Evolutionary conservation across 2,113 vertebrate genomes (phyloP).

Genomic region (Scortum barcoo): DNA sequence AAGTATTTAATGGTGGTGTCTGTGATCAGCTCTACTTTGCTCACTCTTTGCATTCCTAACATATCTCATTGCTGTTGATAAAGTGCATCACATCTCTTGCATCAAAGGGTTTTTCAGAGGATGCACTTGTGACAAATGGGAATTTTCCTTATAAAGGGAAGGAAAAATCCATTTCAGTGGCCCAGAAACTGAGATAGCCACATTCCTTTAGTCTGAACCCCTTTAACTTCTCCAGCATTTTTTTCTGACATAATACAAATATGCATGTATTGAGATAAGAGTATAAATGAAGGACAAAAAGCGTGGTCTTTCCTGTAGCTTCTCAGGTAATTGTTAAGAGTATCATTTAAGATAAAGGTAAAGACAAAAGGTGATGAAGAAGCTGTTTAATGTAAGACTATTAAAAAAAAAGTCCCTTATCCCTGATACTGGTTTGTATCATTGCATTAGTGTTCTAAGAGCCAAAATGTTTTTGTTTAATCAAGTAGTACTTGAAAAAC

Average conservation of each 20-base stretch:
- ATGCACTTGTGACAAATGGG: slow-evolving; percentile 7
- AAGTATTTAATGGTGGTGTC: background rate
- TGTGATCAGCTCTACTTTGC: background rate
- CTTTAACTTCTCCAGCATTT: background rate
- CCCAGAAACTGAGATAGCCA: background rate
- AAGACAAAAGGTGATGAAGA: background rate
- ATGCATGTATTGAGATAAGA: background rate
- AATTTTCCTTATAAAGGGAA: slow-evolving; percentile 25
- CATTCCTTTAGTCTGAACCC: background rate
- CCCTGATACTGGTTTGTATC: no score
- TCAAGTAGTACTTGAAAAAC: no score
- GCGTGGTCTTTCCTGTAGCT: background rate
- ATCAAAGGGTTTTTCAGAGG: slow-evolving; percentile 18
- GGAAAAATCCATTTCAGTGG: slow-evolving; percentile 10
- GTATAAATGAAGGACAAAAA: background rate
- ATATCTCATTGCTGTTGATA: slow-evolving; percentile 2
- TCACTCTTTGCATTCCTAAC: slow-evolving; percentile 41
- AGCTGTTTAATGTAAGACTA: no score
- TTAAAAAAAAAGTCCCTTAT: no score
- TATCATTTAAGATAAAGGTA: background rate
- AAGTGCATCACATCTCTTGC: background rate
- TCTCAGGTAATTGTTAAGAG: no score
- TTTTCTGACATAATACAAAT: background rate
- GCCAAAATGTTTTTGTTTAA: no score
- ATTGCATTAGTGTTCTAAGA: no score